Base-by-base conservation (phyloP, 2,113 vertebrate species). In the Paracanthobrama guichenoti region DNA sequence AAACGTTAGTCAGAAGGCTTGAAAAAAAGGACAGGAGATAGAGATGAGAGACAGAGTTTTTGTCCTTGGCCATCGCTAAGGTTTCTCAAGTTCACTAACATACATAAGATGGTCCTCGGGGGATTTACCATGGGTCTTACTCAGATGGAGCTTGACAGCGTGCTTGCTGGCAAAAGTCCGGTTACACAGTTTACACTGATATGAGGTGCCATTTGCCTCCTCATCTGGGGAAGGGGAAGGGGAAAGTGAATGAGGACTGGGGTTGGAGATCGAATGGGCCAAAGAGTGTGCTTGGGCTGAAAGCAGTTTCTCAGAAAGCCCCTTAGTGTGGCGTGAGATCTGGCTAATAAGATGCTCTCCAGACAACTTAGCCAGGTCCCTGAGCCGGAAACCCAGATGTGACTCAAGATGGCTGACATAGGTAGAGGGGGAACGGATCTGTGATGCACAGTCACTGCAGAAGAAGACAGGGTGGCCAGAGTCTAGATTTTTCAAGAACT, bases 161-260 rank as follows among this genome's bases (percentile, higher is more conserved):
- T 99, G 98, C 94, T 99, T 99, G 93, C 98, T 99, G 0, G 97
- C 98, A 96, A 99, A 99, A 93, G 98, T 99, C 96, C 98, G 96
- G 90, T 98, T 99, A 93, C 98, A 99, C 86, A 99, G 97, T 93
- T 98, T 99, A 93, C 98, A 99, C 93, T 98, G 97, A 92, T 98
- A 97, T 84, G 95, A 92, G 88, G 95, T 93, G 79, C 94, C 96
- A 0, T 91, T 90, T 0, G 93, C 92, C 73, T 99, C 98, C 82
- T 97, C 96, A 89, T 99, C 97, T 0, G 96, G 96, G 83, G 96
- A 97, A 77, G 96, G 95, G 12, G 92, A 90, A 0, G 91, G 90
- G n/a, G 92, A 0, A 74, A 94, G 87, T 22, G 91, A 87, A 0
- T 89, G 89, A 86, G 92, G 73, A 69, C 91, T 85, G 31, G 93